Base-by-base conservation (phyloP, 2,888 invertebrate genomes). In the Nymphalis urticae region DNA sequence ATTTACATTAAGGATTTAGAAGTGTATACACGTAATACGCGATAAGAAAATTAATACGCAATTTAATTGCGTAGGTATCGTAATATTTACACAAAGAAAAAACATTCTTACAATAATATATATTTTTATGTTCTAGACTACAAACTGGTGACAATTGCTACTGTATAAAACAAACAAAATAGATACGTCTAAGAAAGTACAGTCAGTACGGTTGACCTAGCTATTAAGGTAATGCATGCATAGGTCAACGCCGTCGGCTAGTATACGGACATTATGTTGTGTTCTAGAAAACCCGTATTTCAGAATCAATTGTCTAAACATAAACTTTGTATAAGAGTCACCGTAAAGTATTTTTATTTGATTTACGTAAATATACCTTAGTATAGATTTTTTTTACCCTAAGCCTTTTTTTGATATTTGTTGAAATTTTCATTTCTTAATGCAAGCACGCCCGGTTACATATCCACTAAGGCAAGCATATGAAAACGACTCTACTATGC, bases 221-320 rank as follows among this genome's bases (percentile, higher is more conserved):
- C 54, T 58, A 60, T 66, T 68, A 63, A 61, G 51, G 50, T 71
- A 74, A 67, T 73, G 71, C 73, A 75, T 74, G 69, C 74, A 72
- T 67, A 70, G 76, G 76, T 77, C 75, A 76, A 70, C 65, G 68
- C 72, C 69, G 54, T 68, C 7, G 8, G 62, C 53, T 21, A 60
- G 56, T 27, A 61, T 32, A 48, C 32, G 48, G 48, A 66, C 21
- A 48, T n/a, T 53, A 47, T 32, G 32, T 36, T 17, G 58, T 19
- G 61, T 59, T 61, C 59, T 66, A 66, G 48, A 66, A 54, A 54
- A 47, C 61, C 3, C 8, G 19, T 54, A 61, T 36, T 42, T 58
- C 42, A 21, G 42, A 58, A 42, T 19, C 58, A 42, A 58, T 56
- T 56, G 19, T 58, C 10, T 36, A n/a, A 16, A 24, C 16, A 32